Evolutionary conservation across 2,797 vertebrate genomes (phyloP).

Genomic region (Rhincodon typus): DNA sequence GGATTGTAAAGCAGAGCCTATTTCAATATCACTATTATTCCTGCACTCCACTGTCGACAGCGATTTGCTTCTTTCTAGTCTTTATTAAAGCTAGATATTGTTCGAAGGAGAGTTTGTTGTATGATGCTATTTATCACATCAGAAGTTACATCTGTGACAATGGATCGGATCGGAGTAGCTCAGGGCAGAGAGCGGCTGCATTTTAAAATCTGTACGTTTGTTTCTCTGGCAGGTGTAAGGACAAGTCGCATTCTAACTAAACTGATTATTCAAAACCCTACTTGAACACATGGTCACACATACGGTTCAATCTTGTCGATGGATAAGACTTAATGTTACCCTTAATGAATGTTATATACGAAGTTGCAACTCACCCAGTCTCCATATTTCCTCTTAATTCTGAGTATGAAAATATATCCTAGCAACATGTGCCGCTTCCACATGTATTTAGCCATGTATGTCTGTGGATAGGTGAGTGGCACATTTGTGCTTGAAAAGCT

Average conservation of each 20-base stretch:
- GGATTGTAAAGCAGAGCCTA: background rate
- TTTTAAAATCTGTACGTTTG: background rate
- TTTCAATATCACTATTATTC: background rate
- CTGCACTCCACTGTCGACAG: background rate
- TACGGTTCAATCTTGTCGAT: background rate
- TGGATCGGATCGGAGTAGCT: background rate
- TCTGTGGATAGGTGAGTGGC: background rate
- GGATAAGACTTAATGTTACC: background rate
- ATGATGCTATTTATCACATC: conserved; percentile 37
- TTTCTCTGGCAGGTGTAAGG: conserved; percentile 17
- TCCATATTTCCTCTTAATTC: background rate
- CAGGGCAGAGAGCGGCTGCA: background rate
- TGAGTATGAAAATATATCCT: background rate
- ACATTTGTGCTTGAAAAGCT: background rate
- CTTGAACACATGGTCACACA: background rate
- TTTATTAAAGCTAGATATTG: background rate
- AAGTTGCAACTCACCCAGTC: background rate
- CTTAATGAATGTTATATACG: background rate
- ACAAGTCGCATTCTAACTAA: background rate
- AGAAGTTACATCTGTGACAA: background rate
- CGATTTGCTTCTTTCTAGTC: background rate
- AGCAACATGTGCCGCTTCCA: background rate
- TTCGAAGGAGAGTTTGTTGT: background rate
- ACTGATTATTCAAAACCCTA: background rate
- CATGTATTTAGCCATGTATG: background rate